Conservation (phyloP, 2,888 invertebrate species). For the Dicycla oo region DNA sequence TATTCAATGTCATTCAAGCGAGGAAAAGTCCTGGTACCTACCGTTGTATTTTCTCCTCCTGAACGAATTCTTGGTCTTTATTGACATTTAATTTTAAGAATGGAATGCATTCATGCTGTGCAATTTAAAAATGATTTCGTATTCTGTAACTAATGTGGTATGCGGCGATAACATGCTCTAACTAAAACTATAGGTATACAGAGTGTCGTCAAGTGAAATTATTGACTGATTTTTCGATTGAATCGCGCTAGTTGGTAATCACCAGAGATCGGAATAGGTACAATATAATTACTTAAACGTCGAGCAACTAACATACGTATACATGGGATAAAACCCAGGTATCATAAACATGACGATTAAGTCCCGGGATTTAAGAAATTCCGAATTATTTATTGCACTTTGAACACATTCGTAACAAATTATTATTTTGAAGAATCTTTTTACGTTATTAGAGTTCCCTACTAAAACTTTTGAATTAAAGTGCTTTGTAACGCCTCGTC, state of each 20-base stretch:
- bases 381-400: too few species aligned
- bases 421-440: too few species aligned
- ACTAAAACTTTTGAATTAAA: too few species aligned
- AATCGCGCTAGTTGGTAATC: not conserved
- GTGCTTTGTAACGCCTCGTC: too few species aligned
- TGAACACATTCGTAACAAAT: too few species aligned
- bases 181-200: not conserved
- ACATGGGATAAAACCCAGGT: too few species aligned
- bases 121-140: conserved; percentile 42
- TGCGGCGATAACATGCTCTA: conserved; percentile 26
- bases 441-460: too few species aligned
- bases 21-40: not conserved
- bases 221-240: not conserved
- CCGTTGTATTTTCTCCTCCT: not conserved
- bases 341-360: too few species aligned
- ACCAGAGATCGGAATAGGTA: too few species aligned
- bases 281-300: too few species aligned
- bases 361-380: too few species aligned
- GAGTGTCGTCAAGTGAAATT: conserved; percentile 15
- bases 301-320: too few species aligned
- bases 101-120: conserved; percentile 25
- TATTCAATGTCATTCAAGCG: not conserved
- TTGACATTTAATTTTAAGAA: conserved; percentile 2
- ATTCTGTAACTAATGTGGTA: conserved; percentile 35
- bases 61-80: not conserved